Conservation (phyloP, 2,797 vertebrate genomes). For the Xenops minutus region DNA sequence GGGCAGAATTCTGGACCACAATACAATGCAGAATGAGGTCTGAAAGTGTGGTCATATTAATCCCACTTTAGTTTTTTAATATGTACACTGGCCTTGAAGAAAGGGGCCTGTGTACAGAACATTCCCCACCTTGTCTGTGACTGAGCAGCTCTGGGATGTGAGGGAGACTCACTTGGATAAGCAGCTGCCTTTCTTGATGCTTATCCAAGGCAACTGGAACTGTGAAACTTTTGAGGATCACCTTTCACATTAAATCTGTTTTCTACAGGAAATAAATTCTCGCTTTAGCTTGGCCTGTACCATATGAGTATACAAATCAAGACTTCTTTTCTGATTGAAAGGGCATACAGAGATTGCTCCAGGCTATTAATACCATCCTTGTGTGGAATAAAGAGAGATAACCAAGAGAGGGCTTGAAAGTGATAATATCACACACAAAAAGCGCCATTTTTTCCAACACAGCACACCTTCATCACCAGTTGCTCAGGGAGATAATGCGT, state of each 20-base stretch:
- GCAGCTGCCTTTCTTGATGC: not conserved
- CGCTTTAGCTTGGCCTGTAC: conserved; percentile 1
- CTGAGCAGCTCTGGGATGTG: not conserved
- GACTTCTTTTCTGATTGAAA: conserved; percentile 14
- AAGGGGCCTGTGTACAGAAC: not conserved
- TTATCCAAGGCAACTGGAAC: not conserved
- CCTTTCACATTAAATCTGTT: conserved; percentile 40
- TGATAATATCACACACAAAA: not conserved
- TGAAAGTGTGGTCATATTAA: not conserved
- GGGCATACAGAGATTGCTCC: not conserved
- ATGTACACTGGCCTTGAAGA: not conserved
- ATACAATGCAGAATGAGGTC: not conserved
- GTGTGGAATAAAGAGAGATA: not conserved
- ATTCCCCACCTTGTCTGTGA: rapidly evolving
- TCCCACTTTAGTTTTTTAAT: not conserved
- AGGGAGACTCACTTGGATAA: not conserved
- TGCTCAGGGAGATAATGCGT: not conserved
- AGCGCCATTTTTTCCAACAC: not conserved
- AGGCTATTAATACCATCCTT: not conserved
- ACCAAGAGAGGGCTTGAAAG: not conserved
- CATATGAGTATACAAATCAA: conserved; percentile 33
- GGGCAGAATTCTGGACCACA: not conserved
- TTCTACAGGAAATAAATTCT: conserved; percentile 34
- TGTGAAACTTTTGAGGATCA: conserved; percentile 31
- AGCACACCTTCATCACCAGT: not conserved